Base-by-base conservation (phyloP, 2,797 vertebrate genomes). In the Anableps anableps region DNA sequence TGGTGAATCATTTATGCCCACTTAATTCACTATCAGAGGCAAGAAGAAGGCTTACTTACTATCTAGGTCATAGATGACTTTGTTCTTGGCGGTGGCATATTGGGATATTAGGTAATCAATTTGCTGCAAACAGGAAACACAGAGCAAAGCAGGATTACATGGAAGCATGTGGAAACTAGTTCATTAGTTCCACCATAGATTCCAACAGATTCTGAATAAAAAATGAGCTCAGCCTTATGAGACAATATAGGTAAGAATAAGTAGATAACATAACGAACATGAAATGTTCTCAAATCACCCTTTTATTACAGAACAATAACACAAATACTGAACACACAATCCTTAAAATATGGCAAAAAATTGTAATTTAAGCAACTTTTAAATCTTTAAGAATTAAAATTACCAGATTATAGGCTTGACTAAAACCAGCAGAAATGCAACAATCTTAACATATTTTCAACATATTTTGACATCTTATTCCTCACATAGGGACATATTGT, bases 91-190 rank as follows among this genome's bases (percentile, higher is more conserved):
- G 3, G 94, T 96, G 86, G 95, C 95, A 74, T 97, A 99, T 80
- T 98, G 97, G 80, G 87, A 95, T 91, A 97, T 90, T 77, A 99
- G 91, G 88, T 97, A 97, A 84, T 97, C 93, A 51, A 99, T 97
- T 99, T 99, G 97, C 98, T 99, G 92, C 81, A 91, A 93, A 90
- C 80, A 86, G 80, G 80, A 89, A 86, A 87, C 50, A 93, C 45
- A 93, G 55, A 91, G 72, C 48, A 51, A 36, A 83, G 78, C 74
- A 72, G 75, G 31, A 6, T 87, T 72, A 83, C 41, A 85, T 50
- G 34, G 58, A 71, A 51, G 70, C 68, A 83, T 47, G 77, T 47
- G 55, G 75, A 86, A 72, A 81, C 75, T 0, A 26, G 73, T 34
- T 75, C 19, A 72, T 80, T 66, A 50, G n/a, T 86, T 29, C 81